Evolutionary conservation across 2,113 vertebrate genomes (phyloP).

Genomic region (Opisthocomus hoazin): DNA sequence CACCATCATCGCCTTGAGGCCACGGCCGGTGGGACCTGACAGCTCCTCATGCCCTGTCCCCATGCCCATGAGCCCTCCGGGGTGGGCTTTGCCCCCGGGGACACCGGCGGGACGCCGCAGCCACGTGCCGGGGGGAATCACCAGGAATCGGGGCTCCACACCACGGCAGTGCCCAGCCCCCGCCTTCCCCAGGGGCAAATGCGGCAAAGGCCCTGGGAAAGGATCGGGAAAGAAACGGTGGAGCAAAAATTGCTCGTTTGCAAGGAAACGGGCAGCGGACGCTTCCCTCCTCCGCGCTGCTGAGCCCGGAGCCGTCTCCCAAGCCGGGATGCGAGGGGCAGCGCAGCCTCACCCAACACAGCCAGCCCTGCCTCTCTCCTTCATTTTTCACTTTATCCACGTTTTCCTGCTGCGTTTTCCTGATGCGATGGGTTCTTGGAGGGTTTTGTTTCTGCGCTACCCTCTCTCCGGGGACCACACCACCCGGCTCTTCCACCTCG

Average conservation of each 20-base stretch:
- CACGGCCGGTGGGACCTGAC: fast-evolving
- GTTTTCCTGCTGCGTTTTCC: neutral
- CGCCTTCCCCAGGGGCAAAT: neutral
- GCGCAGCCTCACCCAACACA: fast-evolving
- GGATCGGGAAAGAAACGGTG: neutral
- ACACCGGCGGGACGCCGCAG: neutral
- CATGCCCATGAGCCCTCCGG: neutral
- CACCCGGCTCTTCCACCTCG: neutral
- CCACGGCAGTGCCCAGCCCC: neutral
- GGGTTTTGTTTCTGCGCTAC: neutral
- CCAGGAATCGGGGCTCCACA: neutral
- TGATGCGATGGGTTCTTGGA: neutral
- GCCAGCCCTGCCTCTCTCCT: fast-evolving
- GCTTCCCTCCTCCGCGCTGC: neutral
- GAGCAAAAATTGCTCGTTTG: neutral
- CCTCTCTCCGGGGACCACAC: neutral
- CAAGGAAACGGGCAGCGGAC: neutral
- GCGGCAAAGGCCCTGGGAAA: neutral
- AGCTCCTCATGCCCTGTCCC: neutral
- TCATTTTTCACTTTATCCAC: neutral
- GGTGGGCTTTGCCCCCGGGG: neutral
- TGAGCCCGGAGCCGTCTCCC: neutral
- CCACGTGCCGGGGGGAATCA: neutral
- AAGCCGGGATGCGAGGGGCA: fast-evolving
- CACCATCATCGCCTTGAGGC: neutral